phyloP scores from a whole-genome alignment of 2,113 vertebrate genomes.

The Spermophilus dauricus region DNA sequence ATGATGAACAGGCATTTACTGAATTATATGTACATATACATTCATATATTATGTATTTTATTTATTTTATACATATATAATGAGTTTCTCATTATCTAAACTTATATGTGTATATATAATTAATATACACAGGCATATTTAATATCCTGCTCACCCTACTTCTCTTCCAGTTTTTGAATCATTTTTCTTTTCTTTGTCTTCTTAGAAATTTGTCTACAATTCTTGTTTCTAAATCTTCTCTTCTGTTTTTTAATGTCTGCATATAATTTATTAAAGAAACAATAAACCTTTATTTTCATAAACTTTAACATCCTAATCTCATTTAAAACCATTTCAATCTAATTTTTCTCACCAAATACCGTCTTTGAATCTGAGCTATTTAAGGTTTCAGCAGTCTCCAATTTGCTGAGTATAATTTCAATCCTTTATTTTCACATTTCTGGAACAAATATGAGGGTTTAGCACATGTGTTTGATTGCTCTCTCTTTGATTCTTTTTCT shows the following conservation, averaged over 20 bases:
- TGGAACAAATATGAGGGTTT: background rate
- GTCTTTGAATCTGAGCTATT: background rate
- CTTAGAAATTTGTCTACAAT: background rate
- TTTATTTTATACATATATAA: no score
- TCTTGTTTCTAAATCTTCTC: background rate
- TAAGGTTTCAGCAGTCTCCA: background rate
- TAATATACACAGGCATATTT: no score
- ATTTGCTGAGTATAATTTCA: background rate
- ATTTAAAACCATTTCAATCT: background rate
- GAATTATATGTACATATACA: no score
- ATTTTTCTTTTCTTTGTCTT: background rate
- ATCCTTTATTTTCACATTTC: background rate
- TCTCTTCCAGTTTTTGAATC: background rate
- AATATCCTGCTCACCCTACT: no score
- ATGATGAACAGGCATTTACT: no score
- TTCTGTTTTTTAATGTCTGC: background rate
- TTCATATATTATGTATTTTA: no score
- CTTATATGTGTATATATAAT: no score
- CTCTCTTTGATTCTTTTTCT: background rate
- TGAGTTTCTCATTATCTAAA: no score
- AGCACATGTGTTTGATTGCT: background rate
- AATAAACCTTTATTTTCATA: no score
- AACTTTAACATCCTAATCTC: background rate
- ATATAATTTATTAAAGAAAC: no score
- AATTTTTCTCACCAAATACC: background rate